phyloP scores from a whole-genome alignment of 2,113 vertebrate species.

The Amblyornis subalaris region DNA sequence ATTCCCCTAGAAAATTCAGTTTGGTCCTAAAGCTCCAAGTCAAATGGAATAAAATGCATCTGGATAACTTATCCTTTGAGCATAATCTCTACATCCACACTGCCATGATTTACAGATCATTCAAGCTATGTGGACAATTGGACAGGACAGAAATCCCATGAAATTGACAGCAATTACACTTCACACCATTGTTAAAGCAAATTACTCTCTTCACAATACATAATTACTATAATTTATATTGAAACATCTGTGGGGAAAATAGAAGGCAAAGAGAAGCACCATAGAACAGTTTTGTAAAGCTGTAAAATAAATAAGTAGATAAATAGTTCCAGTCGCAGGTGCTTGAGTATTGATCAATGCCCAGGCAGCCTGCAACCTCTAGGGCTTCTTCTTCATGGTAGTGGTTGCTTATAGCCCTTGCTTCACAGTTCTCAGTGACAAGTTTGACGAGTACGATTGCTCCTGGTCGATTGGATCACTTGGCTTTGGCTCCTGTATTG shows the following conservation, averaged over 20 bases:
- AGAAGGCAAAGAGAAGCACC: neutral
- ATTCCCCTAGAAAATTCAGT: neutral
- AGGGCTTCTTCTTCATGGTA: neutral
- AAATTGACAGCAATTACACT: slow-evolving; percentile 3
- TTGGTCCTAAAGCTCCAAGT: neutral
- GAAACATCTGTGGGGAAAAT: slow-evolving; percentile 34
- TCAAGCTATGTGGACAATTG: neutral
- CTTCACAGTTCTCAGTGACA: neutral
- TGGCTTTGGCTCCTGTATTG: neutral
- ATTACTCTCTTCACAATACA: slow-evolving; percentile 9
- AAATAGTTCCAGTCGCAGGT: neutral
- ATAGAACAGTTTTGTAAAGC: neutral
- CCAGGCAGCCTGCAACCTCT: neutral
- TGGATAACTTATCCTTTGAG: neutral
- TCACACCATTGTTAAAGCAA: slow-evolving; percentile 8
- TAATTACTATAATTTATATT: slow-evolving; percentile 38
- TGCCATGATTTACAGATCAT: neutral
- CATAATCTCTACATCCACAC: neutral
- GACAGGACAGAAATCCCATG: neutral
- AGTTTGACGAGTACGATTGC: neutral
- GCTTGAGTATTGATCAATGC: neutral
- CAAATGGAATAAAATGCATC: neutral
- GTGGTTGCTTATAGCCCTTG: neutral
- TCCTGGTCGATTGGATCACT: neutral
- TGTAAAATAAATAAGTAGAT: slow-evolving; percentile 7